A percentile compares a stretch with the other conserved stretches of the same genome.
Conservation (phyloP, 2,797 vertebrate species). For the Austrolebias charrua region DNA sequence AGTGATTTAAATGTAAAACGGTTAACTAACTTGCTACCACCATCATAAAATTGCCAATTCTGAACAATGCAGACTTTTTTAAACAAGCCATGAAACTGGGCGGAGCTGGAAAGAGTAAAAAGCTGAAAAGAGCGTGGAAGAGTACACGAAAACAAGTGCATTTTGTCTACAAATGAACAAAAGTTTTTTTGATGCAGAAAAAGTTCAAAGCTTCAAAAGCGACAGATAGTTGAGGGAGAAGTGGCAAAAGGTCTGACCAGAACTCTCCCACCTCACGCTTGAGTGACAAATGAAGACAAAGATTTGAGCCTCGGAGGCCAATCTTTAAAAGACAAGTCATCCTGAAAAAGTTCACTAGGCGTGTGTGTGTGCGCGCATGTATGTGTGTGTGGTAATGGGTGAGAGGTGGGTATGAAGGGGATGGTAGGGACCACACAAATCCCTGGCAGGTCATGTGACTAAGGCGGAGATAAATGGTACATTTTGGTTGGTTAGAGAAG, state of each 20-base stretch:
- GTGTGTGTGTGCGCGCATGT: constrained; percentile 19
- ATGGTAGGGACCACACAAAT: constrained; percentile 57
- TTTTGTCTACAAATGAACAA: constrained; percentile 23
- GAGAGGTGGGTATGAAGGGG: constrained; percentile 17
- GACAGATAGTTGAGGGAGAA: constrained; percentile 5
- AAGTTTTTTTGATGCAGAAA: constrained; percentile 31
- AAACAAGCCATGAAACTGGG: no score
- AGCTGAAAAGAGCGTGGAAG: neutral
- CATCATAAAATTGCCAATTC: no score
- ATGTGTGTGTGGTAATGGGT: no score
- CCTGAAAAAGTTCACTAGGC: constrained; percentile 54
- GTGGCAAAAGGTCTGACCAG: constrained; percentile 18
- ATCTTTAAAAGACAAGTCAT: constrained; percentile 54
- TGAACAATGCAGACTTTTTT: no score
- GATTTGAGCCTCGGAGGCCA: constrained; percentile 49
- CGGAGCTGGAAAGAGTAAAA: neutral
- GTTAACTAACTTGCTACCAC: no score
- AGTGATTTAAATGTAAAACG: no score
- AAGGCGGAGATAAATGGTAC: constrained; percentile 50
- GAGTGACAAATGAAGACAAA: constrained; percentile 52
- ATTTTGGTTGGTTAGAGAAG: constrained; percentile 55
- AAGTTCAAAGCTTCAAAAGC: constrained; percentile 56
- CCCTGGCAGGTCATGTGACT: constrained; percentile 59
- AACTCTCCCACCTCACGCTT: constrained; percentile 11
- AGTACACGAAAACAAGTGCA: neutral